Base-by-base conservation (phyloP, 2,797 vertebrate genomes). In the Crocidura indochinensis region DNA sequence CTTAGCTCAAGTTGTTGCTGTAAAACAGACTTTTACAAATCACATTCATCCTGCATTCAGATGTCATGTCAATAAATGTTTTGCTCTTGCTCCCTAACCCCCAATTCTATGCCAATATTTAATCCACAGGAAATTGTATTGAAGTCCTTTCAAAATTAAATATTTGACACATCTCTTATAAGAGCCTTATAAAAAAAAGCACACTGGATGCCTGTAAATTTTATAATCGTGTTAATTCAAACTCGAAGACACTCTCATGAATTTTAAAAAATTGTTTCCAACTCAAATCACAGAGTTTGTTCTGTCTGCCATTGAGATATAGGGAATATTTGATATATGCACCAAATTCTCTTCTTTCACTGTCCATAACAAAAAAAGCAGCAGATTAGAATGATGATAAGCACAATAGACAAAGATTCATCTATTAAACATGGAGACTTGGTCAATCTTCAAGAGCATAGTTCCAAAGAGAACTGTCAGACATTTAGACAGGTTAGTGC, bases 61-160 rank as follows among this genome's bases (percentile, higher is more conserved):
- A 82, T 4, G 20, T 19, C 51, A 38, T 0, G 2, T 84, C 71
- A 51, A 38, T 76, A 64, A 92, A 88, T 38, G 27, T 38, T 38
- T 31, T 60, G 51, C 29, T 91, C 53, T n/a, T n/a, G n/a, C n/a
- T n/a, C 78, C 27, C 0, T 26, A 71, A 2, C 6, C 26, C 71
- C 78, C 77, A 82, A 24, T 91, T 90, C 91, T 80, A 80, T 80
- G 92, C 81, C 90, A 92, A 80, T 92, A 93, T 95, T 97, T 96
- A 97, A 94, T 92, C 96, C 95, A 94, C 95, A 97, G 95, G 92
- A 97, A 96, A 96, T 22, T 91, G 77, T 86, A 87, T 87, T 31
- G 1, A 97, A 97, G 95, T 95, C 92, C 80, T 96, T 95, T 96
- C 87, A 94, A 97, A 96, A 97, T 94, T 92, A 97, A 97, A 95